phyloP scores from a whole-genome alignment of 2,113 vertebrate species.

The Capra hircus region DNA sequence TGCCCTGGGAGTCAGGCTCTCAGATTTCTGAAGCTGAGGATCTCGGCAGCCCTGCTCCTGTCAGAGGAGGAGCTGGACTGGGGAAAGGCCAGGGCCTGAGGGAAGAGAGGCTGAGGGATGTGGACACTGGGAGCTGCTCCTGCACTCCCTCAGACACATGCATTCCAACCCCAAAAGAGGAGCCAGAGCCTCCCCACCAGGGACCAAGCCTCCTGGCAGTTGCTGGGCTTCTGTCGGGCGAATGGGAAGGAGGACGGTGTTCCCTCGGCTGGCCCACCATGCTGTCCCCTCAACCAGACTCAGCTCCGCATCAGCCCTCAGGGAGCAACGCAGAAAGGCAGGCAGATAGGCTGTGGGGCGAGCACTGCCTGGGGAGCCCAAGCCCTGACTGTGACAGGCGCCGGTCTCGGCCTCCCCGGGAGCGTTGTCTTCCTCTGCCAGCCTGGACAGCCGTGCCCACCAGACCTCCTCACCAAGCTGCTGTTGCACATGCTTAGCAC shows the following conservation, averaged over 20 bases:
- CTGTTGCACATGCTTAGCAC: neutral
- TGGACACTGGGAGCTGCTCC: neutral
- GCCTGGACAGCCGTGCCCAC: neutral
- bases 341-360: neutral
- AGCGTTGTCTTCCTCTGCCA: neutral
- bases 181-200: neutral
- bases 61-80: neutral
- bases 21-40: neutral
- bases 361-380: neutral
- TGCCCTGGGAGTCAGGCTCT: neutral
- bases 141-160: neutral
- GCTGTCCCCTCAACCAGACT: neutral
- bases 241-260: neutral
- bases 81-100: neutral
- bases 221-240: neutral
- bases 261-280: neutral
- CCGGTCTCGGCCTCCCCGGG: neutral
- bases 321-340: neutral
- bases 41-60: neutral
- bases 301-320: neutral
- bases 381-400: neutral
- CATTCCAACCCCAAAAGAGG: neutral
- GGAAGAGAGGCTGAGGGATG: neutral
- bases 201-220: neutral
- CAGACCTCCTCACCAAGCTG: neutral